Conservation (phyloP, 1,140 invertebrate species). For the Caenorhabditis remanei region DNA sequence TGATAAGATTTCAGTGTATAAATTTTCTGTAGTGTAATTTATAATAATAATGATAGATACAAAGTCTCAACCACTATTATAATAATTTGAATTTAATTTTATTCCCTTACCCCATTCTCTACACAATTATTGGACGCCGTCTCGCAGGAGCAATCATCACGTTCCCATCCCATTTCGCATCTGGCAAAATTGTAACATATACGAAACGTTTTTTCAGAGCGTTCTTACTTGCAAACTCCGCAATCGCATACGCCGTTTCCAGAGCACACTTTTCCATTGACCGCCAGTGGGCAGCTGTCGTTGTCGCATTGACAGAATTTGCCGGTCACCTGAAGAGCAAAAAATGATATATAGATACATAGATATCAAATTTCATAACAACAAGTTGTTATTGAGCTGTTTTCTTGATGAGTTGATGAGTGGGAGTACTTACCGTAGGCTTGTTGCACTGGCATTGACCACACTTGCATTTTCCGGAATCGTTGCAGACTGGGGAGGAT, state of each 20-base stretch:
- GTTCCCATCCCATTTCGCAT: conserved; percentile 68
- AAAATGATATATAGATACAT: neutral
- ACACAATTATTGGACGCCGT: conserved; percentile 70
- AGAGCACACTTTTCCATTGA: conserved; percentile 71
- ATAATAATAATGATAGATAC: too few relatives aligned
- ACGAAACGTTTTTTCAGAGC: neutral
- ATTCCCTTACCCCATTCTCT: conserved; percentile 66
- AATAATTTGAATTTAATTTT: neutral
- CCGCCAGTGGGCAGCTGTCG: conserved; percentile 68
- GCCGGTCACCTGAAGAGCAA: conserved; percentile 66
- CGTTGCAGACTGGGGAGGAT: conserved; percentile 60
- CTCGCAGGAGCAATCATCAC: conserved; percentile 72
- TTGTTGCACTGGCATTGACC: conserved; percentile 68
- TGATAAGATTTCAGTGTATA: neutral
- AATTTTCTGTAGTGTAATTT: too few relatives aligned
- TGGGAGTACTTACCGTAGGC: conserved; percentile 37
- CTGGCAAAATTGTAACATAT: conserved; percentile 52
- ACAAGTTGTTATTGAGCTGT: conserved; percentile 8
- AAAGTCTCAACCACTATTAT: conserved; percentile 7
- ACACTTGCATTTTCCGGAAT: conserved; percentile 66
- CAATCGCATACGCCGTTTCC: conserved; percentile 71
- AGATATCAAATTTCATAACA: conserved; percentile 40
- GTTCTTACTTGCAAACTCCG: conserved; percentile 63
- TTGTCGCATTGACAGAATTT: conserved; percentile 76
- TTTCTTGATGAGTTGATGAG: neutral